Percentiles rank a stretch among this genome's conserved stretches.
These are phyloP conservation scores for Cybosia mesomella DNA, from an alignment of 2,888 invertebrate species.

Conservation along the genomic window DNA sequence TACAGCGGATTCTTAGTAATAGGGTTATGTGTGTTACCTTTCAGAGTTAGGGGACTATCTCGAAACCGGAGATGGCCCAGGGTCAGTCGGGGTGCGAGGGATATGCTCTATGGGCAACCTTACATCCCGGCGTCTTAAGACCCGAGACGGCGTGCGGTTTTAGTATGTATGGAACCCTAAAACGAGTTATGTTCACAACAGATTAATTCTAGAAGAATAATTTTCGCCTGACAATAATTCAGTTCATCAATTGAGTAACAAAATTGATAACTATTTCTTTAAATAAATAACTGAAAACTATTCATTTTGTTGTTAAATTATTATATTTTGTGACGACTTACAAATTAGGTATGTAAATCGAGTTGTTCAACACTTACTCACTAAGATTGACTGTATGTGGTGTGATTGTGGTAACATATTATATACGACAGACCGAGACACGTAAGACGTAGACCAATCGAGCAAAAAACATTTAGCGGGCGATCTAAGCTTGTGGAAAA, in stretches of 20 bases:
- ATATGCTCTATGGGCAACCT: too few relatives aligned
- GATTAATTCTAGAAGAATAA: neutral
- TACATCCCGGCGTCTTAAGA: too few relatives aligned
- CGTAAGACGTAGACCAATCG: neutral
- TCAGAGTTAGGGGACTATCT: too few relatives aligned
- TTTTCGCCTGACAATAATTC: slow-evolving; percentile 27
- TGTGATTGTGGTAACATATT: slow-evolving; percentile 44
- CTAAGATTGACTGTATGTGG: slow-evolving; percentile 46
- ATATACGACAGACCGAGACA: neutral
- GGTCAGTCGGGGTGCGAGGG: too few relatives aligned
- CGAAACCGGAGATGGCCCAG: too few relatives aligned
- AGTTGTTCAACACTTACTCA: slow-evolving; percentile 67
- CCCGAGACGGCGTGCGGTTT: too few relatives aligned
- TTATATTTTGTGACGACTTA: slow-evolving; percentile 42
- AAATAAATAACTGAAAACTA: slow-evolving; percentile 39
- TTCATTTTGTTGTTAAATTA: slow-evolving; percentile 39
- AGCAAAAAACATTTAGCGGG: neutral
- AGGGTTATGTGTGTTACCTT: too few relatives aligned
- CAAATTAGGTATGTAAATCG: slow-evolving; percentile 45
- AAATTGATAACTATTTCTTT: slow-evolving; percentile 26
- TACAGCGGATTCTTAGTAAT: too few relatives aligned
- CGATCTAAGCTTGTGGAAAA: neutral
- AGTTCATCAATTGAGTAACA: slow-evolving; percentile 28
- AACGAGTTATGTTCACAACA: neutral
- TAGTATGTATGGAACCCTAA: too few relatives aligned